Conservation (phyloP, 1,140 invertebrate genomes). For the Arctopsyche grandis region DNA sequence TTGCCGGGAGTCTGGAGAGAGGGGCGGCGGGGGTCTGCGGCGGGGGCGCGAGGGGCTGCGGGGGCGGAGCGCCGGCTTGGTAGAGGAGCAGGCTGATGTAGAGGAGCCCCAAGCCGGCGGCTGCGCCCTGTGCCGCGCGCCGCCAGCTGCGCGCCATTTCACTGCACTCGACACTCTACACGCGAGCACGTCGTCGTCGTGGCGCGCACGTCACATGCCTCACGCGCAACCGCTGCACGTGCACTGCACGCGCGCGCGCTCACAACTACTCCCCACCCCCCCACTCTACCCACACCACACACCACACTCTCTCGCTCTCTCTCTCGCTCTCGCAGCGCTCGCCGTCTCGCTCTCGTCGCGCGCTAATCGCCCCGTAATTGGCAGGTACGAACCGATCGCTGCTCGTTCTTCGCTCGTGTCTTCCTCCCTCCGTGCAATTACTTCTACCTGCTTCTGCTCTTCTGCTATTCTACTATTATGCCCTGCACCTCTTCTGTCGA, state of each 20-base stretch:
- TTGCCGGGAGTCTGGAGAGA: background rate
- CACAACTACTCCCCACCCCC: background rate
- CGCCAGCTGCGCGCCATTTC: conserved; percentile 40
- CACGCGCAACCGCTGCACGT: background rate
- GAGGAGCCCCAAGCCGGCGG: conserved; percentile 40
- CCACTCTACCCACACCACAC: background rate
- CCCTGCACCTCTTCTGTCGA: background rate
- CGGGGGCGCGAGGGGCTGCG: background rate
- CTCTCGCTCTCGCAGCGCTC: background rate
- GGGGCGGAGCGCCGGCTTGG: conserved; percentile 21
- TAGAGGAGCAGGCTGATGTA: conserved; percentile 45
- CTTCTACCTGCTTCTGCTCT: background rate
- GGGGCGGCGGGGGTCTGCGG: background rate
- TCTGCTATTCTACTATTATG: background rate
- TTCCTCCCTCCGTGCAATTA: background rate
- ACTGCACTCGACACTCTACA: conserved; percentile 37
- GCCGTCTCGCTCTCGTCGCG: background rate
- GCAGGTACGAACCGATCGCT: background rate
- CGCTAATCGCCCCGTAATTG: conserved; percentile 6
- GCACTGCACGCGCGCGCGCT: conserved; percentile 15
- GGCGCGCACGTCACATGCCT: background rate
- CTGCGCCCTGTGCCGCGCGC: conserved; percentile 46
- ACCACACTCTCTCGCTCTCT: background rate
- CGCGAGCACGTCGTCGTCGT: background rate
- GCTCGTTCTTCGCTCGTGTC: background rate